A percentile compares a stretch with the other conserved stretches of the same genome.
Conservation (phyloP, 2,888 invertebrate species). For the Pristionchus exspectatus region DNA sequence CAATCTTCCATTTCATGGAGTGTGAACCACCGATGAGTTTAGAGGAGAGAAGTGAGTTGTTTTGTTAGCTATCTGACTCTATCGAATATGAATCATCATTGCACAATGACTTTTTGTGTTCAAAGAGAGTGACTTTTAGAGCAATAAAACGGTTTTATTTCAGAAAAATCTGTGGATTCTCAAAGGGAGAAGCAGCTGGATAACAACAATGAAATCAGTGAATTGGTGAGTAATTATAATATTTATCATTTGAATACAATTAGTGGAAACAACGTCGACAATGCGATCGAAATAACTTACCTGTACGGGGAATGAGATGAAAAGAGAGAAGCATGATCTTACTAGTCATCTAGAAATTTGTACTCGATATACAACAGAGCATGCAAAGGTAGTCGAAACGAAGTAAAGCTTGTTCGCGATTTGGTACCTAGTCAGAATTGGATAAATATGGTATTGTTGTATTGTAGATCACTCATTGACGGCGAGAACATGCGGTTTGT, state of each 20-base stretch:
- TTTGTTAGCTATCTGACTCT: neutral
- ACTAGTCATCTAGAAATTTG: constrained; percentile 5
- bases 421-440: constrained; percentile 18
- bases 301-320: neutral
- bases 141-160: neutral
- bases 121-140: neutral
- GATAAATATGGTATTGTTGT: neutral
- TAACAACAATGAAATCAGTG: constrained; percentile 32
- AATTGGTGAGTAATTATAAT: constrained; percentile 4
- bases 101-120: neutral
- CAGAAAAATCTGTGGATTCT: constrained; percentile 9
- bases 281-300: constrained; percentile 24
- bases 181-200: neutral
- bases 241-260: constrained; percentile 26
- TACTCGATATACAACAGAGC: constrained; percentile 18
- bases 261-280: constrained; percentile 36
- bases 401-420: constrained; percentile 34
- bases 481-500: constrained; percentile 8
- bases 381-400: constrained; percentile 10
- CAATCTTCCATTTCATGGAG: constrained; percentile 47
- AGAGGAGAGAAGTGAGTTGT: constrained; percentile 22
- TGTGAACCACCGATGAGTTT: neutral
- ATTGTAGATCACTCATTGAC: constrained; percentile 40
- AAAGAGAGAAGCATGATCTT: neutral
- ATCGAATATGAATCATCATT: neutral